Base-by-base conservation (phyloP, 2,888 invertebrate genomes). In the Chaetoderma sp. region DNA sequence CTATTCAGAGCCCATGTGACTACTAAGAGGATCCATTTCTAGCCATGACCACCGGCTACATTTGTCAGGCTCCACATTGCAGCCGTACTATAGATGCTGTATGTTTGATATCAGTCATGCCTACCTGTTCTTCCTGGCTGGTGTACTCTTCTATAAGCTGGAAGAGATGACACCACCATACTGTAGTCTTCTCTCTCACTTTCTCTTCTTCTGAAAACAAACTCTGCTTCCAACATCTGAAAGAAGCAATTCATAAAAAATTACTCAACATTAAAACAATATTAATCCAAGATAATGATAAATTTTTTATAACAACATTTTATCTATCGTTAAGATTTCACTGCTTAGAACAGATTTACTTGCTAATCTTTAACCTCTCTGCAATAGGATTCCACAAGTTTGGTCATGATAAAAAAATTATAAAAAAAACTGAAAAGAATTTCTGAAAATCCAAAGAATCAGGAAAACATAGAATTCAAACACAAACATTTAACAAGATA, bases 161-260 rank as follows among this genome's bases (percentile, higher is more conserved):
- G 66, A 93, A 95, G 50, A 97, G 86, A 84, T 93, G 92, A 87
- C 95, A 94, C 96, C 96, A 98, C 91, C 94, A 96, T 83, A 93
- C 93, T 70, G 92, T 90, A 0, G 93, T 91, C 68, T 91, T 90
- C 0, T 90, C 88, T 18, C 79, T 63, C 39, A 76, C 76, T 32
- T 81, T 80, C 63, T 68, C 77, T 49, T 90, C 90, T 21, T 93
- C 89, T 66, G 90, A 90, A 68, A 92, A 91, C 4, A 96, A 88
- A 64, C 93, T 92, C 77, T 92, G 91, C 75, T 93, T 93, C 97
- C 97, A 98, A 79, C 92, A 91, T 28, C 86, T 86, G 66, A 6
- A 73, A 70, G n/a, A n/a, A n/a, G n/a, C n/a, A 21, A 3, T 28
- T 36, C 18, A 21, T 39, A 62, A n/a, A 23, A 42, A 21, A 28